Evolutionary conservation across 2,113 vertebrate genomes (phyloP).

Genomic region (Eclectus roratus): DNA sequence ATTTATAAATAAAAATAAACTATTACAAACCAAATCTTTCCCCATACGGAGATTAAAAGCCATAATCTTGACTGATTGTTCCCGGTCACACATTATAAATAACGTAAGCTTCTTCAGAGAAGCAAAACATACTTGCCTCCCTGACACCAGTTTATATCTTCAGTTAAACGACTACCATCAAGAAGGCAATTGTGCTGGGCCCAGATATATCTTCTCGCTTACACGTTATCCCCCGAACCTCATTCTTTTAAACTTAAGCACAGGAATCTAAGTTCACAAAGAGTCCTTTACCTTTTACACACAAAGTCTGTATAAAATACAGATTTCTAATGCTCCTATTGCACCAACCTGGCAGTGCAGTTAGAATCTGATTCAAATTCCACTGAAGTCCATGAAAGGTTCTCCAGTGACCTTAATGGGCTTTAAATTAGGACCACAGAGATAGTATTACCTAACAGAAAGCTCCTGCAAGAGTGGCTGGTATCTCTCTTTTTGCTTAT

Average conservation of each 20-base stretch:
- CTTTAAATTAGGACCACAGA: constrained; percentile 39
- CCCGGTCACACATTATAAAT: constrained; percentile 72
- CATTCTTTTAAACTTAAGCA: constrained; percentile 1
- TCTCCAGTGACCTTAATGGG: constrained; percentile 14
- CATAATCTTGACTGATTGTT: constrained; percentile 74
- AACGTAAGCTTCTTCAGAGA: constrained; percentile 79
- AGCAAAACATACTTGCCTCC: constrained; percentile 76
- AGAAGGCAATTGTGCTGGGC: constrained; percentile 79
- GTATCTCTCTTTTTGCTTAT: constrained; percentile 63
- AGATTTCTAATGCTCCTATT: constrained; percentile 42
- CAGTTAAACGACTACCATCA: constrained; percentile 58
- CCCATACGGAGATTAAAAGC: constrained; percentile 77
- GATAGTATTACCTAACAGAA: constrained; percentile 39
- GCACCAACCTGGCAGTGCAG: constrained; percentile 38
- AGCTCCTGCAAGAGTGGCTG: constrained; percentile 66
- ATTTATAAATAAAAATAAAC: constrained; percentile 81
- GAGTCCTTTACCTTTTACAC: constrained; percentile 14
- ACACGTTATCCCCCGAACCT: not conserved
- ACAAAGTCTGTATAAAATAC: not conserved
- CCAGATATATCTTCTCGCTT: constrained; percentile 62
- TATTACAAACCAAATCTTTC: constrained; percentile 75
- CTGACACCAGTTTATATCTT: constrained; percentile 59
- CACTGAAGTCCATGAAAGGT: not conserved
- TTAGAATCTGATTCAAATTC: constrained; percentile 22
- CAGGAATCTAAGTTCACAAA: not conserved